Conservation (phyloP, 2,888 invertebrate species). For the Cryptocheilus praepositus region DNA sequence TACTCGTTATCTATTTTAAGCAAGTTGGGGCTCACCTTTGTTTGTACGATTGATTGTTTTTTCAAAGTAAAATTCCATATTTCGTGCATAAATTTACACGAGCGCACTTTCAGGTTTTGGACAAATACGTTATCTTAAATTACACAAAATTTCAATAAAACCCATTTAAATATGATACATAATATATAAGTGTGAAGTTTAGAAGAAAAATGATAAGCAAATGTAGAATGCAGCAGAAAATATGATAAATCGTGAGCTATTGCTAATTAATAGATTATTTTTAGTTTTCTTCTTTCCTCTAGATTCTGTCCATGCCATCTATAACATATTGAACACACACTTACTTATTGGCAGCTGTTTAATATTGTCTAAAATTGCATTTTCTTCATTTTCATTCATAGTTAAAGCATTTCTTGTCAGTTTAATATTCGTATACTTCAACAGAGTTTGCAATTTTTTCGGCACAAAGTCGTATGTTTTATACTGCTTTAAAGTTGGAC, state of each 20-base stretch:
- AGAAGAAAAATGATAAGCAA: no score
- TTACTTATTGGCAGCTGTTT: not conserved
- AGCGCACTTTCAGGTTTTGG: constrained; percentile 45
- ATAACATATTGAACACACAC: not conserved
- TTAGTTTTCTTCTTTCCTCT: no score
- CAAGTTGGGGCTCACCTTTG: constrained; percentile 48
- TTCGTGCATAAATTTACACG: constrained; percentile 43
- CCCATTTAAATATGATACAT: not conserved
- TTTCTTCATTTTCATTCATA: constrained; percentile 10
- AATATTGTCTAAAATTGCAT: not conserved
- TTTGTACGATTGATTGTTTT: constrained; percentile 47
- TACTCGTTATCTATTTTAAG: constrained; percentile 8
- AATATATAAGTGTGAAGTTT: no score
- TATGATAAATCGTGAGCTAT: no score
- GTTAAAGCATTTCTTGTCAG: constrained; percentile 30
- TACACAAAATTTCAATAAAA: not conserved
- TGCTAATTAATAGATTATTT: constrained; percentile 1
- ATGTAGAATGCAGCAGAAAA: no score
- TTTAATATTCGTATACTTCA: constrained; percentile 42
- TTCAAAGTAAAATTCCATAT: constrained; percentile 55
- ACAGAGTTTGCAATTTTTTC: constrained; percentile 45
- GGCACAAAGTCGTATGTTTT: constrained; percentile 50
- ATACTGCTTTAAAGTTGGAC: not conserved
- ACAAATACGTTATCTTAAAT: constrained; percentile 29
- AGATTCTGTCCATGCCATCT: no score